phyloP scores from a whole-genome alignment of 2,797 vertebrate species.

The Falco peregrinus region DNA sequence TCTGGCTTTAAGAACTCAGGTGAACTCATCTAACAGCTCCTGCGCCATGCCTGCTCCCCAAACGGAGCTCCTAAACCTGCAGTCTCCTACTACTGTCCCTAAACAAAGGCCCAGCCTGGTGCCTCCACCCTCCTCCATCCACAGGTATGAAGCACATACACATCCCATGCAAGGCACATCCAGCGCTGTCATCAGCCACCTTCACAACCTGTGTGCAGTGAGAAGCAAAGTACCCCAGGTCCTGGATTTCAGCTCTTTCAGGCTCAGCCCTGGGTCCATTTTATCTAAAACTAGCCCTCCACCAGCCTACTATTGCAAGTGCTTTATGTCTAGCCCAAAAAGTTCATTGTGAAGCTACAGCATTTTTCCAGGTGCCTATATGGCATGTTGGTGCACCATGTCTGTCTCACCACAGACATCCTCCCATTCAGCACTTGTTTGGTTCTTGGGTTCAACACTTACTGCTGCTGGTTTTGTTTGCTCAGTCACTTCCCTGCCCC shows the following conservation, averaged over 20 bases:
- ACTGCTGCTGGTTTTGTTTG: not conserved
- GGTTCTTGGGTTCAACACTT: not conserved
- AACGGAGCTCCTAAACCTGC: not conserved
- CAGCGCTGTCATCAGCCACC: not conserved
- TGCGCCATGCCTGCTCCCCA: not conserved
- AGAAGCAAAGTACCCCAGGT: not conserved
- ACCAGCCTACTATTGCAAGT: not conserved
- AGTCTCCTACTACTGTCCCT: not conserved
- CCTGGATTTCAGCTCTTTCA: not conserved
- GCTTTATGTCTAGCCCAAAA: not conserved
- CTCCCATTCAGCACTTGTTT: too few species aligned
- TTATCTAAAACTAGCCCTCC: not conserved
- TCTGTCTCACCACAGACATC: not conserved
- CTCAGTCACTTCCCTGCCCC: too few species aligned
- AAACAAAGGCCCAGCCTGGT: not conserved
- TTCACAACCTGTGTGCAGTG: fast-evolving
- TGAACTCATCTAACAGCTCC: not conserved
- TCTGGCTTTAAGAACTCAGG: not conserved
- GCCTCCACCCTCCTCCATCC: not conserved
- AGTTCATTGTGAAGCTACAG: not conserved
- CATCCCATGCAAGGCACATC: not conserved
- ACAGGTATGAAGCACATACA: fast-evolving
- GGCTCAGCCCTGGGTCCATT: not conserved
- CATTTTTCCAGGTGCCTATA: not conserved
- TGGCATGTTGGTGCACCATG: fast-evolving